These are phyloP conservation scores for Callipepla squamata DNA, from an alignment of 2,113 vertebrate genomes.

Conservation along the genomic window DNA sequence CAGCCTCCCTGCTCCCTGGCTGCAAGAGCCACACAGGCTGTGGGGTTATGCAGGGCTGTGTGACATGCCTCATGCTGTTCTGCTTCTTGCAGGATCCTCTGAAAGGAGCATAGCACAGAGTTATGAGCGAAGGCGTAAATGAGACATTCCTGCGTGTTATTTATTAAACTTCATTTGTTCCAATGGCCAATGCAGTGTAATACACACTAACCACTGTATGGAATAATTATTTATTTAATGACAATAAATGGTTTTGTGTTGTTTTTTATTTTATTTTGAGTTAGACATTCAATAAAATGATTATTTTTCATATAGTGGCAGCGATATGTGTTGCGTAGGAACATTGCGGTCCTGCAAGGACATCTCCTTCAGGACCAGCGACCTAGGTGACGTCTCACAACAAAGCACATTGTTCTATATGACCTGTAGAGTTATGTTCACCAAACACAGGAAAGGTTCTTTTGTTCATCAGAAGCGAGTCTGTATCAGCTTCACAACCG, in stretches of 20 bases:
- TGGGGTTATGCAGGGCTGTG: not conserved
- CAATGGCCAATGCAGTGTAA: constrained; percentile 69
- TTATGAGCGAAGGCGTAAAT: constrained; percentile 87
- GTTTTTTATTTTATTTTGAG: not conserved
- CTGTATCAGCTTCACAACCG: constrained; percentile 52
- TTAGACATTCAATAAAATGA: constrained; percentile 79
- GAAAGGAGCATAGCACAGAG: constrained; percentile 87
- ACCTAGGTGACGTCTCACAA: constrained; percentile 52
- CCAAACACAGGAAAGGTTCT: not conserved
- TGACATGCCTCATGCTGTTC: not conserved
- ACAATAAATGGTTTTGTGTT: not conserved
- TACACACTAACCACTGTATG: constrained; percentile 68
- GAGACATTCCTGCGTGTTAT: constrained; percentile 15
- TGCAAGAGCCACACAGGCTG: not conserved
- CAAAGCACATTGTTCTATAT: constrained; percentile 69
- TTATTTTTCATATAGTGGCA: constrained; percentile 82
- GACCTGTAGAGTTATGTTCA: constrained; percentile 14
- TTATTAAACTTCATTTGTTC: constrained; percentile 69
- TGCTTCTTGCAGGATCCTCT: constrained; percentile 80
- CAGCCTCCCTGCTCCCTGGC: not conserved
- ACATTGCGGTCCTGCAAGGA: constrained; percentile 44
- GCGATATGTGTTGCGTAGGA: constrained; percentile 61
- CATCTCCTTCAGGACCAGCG: not conserved
- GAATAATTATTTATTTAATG: constrained; percentile 81
- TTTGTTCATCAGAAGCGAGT: not conserved